Base-by-base conservation (phyloP, 2,888 invertebrate genomes). In the Apamea sordens region DNA sequence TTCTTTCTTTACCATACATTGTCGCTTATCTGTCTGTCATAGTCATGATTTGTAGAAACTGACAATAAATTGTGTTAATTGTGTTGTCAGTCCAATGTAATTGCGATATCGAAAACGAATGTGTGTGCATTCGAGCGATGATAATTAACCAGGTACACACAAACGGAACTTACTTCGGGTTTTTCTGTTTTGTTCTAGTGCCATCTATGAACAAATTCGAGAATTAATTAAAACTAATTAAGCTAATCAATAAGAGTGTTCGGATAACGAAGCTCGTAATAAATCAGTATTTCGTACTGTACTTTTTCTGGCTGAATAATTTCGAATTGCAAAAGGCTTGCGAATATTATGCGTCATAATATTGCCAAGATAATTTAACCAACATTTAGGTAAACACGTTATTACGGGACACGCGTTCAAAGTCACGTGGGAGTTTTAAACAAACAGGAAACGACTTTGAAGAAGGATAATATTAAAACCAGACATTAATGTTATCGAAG, bases 81-180 rank as follows among this genome's bases (percentile, higher is more conserved):
- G 79, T 76, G 74, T 76, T 87, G 82, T 88, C 88, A 88, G 80
- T 78, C 67, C 63, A 81, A 72, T 86, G 75, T 88, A 88, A 90
- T 90, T 88, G 89, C 87, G 84, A 74, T 89, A 87, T 88, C 71
- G 88, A 85, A 88, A 90, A 88, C 85, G 80, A 87, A 85, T 86
- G 90, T 80, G 89, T 65, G 83, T 78, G 83, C 85, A 86, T 75
- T 87, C 76, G 76, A 88, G 80, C 89, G 89, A 61, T 85, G 69
- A 86, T 86, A 88, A 88, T 88, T 83, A 80, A 73, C 80, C 77
- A 65, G 72, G 74, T 68, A 72, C 71, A 77, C 81, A 56, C 76
- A 86, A 83, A 77, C 71, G 79, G 73, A 86, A 84, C 76, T 77
- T 11, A 24, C 53, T 56, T 69, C 44, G 44, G 28, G 69, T 82